Conservation (phyloP, 2,797 vertebrate species). For the Euphonia xanthogaster region DNA sequence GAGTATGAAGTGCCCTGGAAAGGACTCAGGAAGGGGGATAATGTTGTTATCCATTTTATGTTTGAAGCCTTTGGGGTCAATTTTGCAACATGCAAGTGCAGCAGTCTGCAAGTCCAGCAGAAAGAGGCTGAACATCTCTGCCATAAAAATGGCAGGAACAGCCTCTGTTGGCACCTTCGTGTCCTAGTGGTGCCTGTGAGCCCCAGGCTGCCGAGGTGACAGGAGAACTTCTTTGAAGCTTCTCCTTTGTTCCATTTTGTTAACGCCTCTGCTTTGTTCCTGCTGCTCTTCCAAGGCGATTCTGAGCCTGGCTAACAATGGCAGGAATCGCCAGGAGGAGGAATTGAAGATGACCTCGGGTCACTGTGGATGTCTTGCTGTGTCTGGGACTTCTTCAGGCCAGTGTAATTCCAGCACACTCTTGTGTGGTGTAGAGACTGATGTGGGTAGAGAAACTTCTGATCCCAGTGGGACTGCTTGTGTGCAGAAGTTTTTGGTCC, state of each 20-base stretch:
- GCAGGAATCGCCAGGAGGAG: fast-evolving
- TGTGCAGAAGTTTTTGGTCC: background rate
- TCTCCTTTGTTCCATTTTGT: background rate
- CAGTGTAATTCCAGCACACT: background rate
- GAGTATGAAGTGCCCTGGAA: background rate
- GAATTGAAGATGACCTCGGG: background rate
- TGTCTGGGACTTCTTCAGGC: background rate
- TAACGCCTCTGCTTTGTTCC: background rate
- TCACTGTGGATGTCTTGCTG: background rate
- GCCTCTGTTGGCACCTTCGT: fast-evolving
- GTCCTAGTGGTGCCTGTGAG: fast-evolving
- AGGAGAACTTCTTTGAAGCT: background rate
- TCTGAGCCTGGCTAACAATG: background rate
- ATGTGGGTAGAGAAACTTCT: background rate
- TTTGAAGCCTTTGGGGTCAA: background rate
- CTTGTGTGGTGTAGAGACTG: background rate
- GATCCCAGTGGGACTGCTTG: background rate
- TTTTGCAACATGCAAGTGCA: background rate
- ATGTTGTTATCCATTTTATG: background rate
- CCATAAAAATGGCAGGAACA: fast-evolving
- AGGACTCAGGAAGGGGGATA: background rate
- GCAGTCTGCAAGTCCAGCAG: background rate
- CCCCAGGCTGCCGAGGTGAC: background rate
- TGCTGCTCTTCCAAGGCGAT: fast-evolving
- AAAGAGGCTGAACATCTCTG: background rate